phyloP scores from a whole-genome alignment of 2,797 vertebrate species.

The Cetoscarus ocellatus region DNA sequence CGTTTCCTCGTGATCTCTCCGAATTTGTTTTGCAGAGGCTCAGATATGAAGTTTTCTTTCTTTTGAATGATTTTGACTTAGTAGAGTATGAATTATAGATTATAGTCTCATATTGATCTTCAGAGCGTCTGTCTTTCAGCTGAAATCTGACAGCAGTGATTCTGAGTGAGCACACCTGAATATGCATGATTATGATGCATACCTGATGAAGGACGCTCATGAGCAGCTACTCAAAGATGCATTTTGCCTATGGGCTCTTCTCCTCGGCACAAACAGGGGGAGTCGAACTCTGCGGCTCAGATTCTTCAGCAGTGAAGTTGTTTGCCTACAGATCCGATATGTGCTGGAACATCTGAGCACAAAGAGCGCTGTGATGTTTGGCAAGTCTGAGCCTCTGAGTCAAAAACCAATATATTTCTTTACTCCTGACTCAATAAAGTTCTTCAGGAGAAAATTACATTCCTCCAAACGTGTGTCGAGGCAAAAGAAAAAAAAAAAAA shows the following conservation, averaged over 20 bases:
- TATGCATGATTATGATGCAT: conserved; percentile 8
- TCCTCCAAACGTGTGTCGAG: conserved; percentile 43
- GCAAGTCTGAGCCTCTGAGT: conserved; percentile 63
- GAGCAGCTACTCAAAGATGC: conserved; percentile 24
- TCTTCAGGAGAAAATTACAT: conserved; percentile 62
- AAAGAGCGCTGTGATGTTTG: conserved; percentile 64
- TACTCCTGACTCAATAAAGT: conserved; percentile 63
- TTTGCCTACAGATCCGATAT: conserved; percentile 61
- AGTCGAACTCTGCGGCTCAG: conserved; percentile 26
- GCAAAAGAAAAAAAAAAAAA: conserved; percentile 20
- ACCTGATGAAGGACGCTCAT: conserved; percentile 14
- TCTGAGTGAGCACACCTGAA: neutral
- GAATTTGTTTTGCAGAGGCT: conserved; percentile 9
- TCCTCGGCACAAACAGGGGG: neutral
- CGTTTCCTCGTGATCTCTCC: conserved; percentile 45
- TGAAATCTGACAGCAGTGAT: conserved; percentile 7
- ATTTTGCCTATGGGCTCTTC: conserved; percentile 2
- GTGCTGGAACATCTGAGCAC: conserved; percentile 54
- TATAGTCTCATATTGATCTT: conserved; percentile 8
- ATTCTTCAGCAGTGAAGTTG: conserved; percentile 33
- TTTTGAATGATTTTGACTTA: conserved; percentile 3
- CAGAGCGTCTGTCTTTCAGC: neutral
- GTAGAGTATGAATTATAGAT: neutral
- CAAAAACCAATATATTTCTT: conserved; percentile 66
- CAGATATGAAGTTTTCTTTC: conserved; percentile 1